Evolutionary conservation across 2,797 vertebrate genomes (phyloP).

Genomic region (Sphenodon punctatus): DNA sequence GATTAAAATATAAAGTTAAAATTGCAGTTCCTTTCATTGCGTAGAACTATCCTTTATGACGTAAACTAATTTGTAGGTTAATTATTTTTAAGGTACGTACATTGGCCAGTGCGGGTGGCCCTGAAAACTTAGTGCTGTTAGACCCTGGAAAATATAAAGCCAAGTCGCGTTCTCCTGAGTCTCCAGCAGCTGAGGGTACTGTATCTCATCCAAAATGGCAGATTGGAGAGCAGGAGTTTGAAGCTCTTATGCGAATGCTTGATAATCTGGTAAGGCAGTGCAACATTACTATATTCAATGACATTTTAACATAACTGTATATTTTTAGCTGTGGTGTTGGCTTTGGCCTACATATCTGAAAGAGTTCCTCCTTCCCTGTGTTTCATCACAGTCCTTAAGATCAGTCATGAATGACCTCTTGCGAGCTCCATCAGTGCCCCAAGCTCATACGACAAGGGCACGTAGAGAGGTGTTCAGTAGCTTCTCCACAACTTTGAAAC

Average conservation of each 20-base stretch:
- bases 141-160: slow-evolving; percentile 94
- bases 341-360: too few relatives aligned
- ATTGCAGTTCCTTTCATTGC: neutral
- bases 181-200: slow-evolving; percentile 80
- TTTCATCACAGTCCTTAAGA: too few relatives aligned
- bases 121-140: slow-evolving; percentile 94
- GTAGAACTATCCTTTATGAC: neutral
- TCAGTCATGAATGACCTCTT: too few relatives aligned
- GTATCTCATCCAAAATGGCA: slow-evolving; percentile 88
- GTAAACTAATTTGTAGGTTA: neutral
- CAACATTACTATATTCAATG: neutral
- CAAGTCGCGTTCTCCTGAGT: slow-evolving; percentile 85
- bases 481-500: too few relatives aligned
- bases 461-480: too few relatives aligned
- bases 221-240: slow-evolving; percentile 96
- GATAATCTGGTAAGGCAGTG: slow-evolving; percentile 91
- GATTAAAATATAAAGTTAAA: neutral
- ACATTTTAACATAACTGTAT: neutral
- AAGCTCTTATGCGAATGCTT: slow-evolving; percentile 98
- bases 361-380: too few relatives aligned
- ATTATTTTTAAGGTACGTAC: slow-evolving; percentile 88
- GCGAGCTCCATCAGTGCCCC: too few relatives aligned
- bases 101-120: slow-evolving; percentile 94
- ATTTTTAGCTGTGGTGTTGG: too few relatives aligned
- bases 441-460: too few relatives aligned